phyloP scores from a whole-genome alignment of 2,797 vertebrate genomes.

The Scyliorhinus canicula region DNA sequence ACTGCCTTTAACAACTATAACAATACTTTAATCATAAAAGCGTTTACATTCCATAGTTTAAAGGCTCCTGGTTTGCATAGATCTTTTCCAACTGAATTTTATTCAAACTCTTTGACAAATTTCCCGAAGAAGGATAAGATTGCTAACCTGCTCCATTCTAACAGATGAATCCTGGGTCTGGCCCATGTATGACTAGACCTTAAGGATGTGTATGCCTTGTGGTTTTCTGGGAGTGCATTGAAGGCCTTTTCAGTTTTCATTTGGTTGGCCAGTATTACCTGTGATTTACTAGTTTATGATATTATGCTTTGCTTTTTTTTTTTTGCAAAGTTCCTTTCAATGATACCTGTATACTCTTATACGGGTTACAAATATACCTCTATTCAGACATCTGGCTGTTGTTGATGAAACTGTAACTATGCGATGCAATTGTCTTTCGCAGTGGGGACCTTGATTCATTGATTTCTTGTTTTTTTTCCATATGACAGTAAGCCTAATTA shows the following conservation, averaged over 20 bases:
- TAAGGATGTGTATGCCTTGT: neutral
- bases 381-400: neutral
- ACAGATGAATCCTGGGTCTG: neutral
- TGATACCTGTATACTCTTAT: neutral
- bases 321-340: neutral
- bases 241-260: neutral
- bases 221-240: neutral
- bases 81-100: neutral
- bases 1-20: neutral
- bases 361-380: neutral
- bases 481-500: neutral
- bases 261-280: neutral
- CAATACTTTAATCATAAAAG: neutral
- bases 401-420: neutral
- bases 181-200: neutral
- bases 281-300: neutral
- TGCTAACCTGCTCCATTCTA: neutral
- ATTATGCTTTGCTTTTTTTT: neutral
- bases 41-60: neutral
- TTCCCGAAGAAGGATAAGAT: neutral
- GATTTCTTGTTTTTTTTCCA: too few species aligned
- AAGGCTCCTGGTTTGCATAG: neutral
- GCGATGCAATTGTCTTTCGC: neutral
- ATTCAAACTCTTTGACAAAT: neutral
- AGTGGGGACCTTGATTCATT: neutral